A percentile compares a stretch with the other conserved stretches of the same genome.
Evolutionary conservation across 2,797 vertebrate genomes (phyloP).

Genomic region (Anabas testudineus): DNA sequence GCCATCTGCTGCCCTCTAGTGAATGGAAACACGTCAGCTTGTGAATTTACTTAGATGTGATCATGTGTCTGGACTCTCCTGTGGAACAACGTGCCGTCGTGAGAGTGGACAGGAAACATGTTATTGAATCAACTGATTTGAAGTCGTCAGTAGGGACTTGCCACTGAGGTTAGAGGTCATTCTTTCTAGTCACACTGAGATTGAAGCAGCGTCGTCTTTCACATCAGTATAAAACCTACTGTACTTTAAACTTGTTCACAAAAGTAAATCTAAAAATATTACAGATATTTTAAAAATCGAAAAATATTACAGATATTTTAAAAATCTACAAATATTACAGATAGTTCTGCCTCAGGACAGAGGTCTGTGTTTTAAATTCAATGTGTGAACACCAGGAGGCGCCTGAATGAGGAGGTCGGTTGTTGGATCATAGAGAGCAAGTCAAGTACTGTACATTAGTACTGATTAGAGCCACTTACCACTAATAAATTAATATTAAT

Average conservation of each 20-base stretch:
- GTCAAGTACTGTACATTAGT: not conserved
- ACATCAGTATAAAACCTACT: too few species aligned
- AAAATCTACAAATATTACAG: too few species aligned
- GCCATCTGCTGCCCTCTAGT: conserved; percentile 57
- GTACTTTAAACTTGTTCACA: too few species aligned
- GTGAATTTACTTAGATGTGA: not conserved
- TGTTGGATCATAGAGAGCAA: too few species aligned
- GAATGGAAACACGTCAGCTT: conserved; percentile 5
- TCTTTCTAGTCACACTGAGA: too few species aligned
- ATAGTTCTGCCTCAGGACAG: too few species aligned
- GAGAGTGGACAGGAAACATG: not conserved
- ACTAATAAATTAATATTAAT: too few species aligned
- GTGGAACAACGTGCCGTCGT: not conserved
- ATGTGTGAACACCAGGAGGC: conserved; percentile 11
- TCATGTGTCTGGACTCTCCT: not conserved
- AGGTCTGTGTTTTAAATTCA: not conserved
- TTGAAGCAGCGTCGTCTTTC: too few species aligned
- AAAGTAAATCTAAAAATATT: too few species aligned
- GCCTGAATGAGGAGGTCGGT: not conserved
- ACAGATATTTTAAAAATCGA: too few species aligned
- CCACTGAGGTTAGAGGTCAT: not conserved
- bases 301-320: too few species aligned
- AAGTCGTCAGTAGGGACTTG: too few species aligned
- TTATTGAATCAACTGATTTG: not conserved
- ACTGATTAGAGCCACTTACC: not conserved